Conservation (phyloP, 2,797 vertebrate species). For the Gobionotothen gibberifrons region DNA sequence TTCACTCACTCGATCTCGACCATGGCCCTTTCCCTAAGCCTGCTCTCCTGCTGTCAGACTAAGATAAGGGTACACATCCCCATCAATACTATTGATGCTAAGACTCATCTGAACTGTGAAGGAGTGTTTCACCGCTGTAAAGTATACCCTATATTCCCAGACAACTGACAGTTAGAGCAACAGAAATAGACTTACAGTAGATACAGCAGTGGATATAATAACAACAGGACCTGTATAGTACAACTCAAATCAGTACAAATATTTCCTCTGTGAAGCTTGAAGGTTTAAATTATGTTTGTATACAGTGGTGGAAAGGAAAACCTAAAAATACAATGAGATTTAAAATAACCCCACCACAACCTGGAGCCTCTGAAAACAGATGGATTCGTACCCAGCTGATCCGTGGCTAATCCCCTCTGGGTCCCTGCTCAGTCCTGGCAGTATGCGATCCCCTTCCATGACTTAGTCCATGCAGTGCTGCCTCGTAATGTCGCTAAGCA, state of each 20-base stretch:
- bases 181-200: conserved; percentile 30
- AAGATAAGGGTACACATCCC: conserved; percentile 69
- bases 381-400: neutral
- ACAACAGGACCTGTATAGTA: neutral
- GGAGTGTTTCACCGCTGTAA: conserved; percentile 57
- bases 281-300: conserved; percentile 16
- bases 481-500: neutral
- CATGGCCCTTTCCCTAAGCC: conserved; percentile 35
- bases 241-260: neutral
- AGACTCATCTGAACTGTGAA: conserved; percentile 56
- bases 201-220: conserved; percentile 20
- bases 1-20: conserved; percentile 32
- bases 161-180: conserved; percentile 44
- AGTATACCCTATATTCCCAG: conserved; percentile 50
- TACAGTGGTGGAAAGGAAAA: neutral
- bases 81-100: conserved; percentile 71
- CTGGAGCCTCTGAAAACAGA: neutral
- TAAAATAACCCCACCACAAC: neutral
- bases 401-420: neutral
- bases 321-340: neutral
- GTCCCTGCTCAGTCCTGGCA: neutral
- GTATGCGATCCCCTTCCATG: neutral
- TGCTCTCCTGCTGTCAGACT: conserved; percentile 62
- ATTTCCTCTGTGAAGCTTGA: neutral
- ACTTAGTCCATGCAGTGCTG: neutral